These are phyloP conservation scores for Nematolebias whitei DNA, from an alignment of 2,113 vertebrate genomes.

Conservation along the genomic window DNA sequence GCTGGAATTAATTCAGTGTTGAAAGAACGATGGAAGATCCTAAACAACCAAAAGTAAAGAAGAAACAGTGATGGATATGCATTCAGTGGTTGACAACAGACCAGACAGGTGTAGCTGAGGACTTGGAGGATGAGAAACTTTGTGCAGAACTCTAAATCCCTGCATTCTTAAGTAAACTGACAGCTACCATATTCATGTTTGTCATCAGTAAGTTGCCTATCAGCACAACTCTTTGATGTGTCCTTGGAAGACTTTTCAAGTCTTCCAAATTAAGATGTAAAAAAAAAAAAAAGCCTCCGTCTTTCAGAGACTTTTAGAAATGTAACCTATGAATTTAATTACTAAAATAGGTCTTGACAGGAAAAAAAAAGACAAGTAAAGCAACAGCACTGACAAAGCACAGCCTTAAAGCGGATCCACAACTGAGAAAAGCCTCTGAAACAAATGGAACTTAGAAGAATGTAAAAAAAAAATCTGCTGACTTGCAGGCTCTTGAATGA, in stretches of 20 bases:
- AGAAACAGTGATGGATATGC: no score
- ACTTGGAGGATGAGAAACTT: no score
- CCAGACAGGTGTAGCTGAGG: no score
- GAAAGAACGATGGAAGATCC: no score
- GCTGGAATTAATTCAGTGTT: no score
- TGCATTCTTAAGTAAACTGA: no score
- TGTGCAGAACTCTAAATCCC: no score
- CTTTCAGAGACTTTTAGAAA: conserved; percentile 51
- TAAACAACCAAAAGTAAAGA: no score
- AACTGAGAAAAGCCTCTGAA: conserved; percentile 35
- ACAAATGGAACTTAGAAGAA: neutral
- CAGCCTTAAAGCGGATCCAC: conserved; percentile 28
- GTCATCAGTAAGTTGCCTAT: no score
- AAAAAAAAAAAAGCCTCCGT: neutral
- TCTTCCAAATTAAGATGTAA: neutral
- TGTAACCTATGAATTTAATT: conserved; percentile 50
- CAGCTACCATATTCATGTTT: no score
- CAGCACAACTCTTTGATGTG: no score
- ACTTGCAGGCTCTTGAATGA: conserved; percentile 57
- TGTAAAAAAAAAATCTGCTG: conserved; percentile 61
- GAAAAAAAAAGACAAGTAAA: conserved; percentile 2
- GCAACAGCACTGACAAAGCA: neutral
- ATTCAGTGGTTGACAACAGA: no score
- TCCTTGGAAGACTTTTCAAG: neutral
- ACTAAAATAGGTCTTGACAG: conserved; percentile 33